phyloP scores from a whole-genome alignment of 2,113 vertebrate genomes.

The Marmota flaviventris region DNA sequence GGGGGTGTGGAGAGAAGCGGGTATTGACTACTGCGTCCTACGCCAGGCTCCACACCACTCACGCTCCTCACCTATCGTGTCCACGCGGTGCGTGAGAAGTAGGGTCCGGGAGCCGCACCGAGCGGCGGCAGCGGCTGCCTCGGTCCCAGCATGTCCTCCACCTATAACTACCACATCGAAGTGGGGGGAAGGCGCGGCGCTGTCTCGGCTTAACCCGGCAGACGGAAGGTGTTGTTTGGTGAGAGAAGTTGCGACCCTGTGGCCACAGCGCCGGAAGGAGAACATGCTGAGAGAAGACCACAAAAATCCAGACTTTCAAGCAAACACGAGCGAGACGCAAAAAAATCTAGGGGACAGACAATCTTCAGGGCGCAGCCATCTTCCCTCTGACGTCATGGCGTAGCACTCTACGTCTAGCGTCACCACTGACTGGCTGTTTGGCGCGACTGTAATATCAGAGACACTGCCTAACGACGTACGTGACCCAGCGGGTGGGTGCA shows the following conservation, averaged over 20 bases:
- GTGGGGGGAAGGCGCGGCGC: not conserved
- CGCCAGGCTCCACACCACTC: not conserved
- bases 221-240: not conserved
- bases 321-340: rapidly evolving
- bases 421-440: conserved; percentile 29
- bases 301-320: not conserved
- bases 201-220: not conserved
- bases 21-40: no score
- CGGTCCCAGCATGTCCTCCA: conserved; percentile 95
- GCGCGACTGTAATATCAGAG: no score
- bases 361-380: conserved; percentile 25
- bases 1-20: no score
- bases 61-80: conserved; percentile 91
- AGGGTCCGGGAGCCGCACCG: conserved; percentile 93
- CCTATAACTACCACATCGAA: conserved; percentile 96
- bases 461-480: rapidly evolving
- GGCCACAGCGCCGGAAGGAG: not conserved
- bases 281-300: conserved; percentile 69
- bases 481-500: rapidly evolving
- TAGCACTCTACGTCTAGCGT: not conserved
- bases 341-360: rapidly evolving
- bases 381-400: conserved; percentile 24
- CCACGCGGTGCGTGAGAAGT: conserved; percentile 93
- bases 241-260: not conserved
- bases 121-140: conserved; percentile 94